Conservation (phyloP, 2,888 invertebrate genomes). For the Oasisia sp. region DNA sequence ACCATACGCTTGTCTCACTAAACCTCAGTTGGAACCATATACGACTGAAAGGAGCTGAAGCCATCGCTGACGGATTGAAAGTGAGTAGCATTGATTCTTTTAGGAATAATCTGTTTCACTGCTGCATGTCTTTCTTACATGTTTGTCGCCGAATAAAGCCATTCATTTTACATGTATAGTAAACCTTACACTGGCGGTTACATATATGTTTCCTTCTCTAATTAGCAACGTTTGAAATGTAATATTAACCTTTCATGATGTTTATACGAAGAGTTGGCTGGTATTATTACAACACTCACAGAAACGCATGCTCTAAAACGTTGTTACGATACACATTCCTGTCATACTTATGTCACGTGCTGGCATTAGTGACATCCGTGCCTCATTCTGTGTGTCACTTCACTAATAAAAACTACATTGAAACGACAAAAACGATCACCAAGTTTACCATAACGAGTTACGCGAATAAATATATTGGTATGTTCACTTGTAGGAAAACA, state of each 20-base stretch:
- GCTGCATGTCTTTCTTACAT: neutral
- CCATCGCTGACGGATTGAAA: constrained; percentile 34
- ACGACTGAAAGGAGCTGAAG: constrained; percentile 35
- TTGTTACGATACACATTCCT: no score
- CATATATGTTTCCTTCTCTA: neutral
- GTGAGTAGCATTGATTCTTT: constrained; percentile 23
- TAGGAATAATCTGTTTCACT: neutral
- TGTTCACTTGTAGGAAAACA: constrained; percentile 31
- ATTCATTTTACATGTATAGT: neutral
- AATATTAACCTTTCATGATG: neutral
- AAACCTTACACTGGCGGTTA: neutral
- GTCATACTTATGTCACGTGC: no score
- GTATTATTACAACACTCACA: neutral
- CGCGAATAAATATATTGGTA: neutral
- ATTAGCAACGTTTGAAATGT: neutral
- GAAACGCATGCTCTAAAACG: neutral
- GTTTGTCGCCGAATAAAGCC: neutral
- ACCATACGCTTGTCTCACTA: constrained; percentile 31
- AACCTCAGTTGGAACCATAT: constrained; percentile 43
- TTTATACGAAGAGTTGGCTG: neutral
- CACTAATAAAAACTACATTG: no score
- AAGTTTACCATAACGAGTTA: no score
- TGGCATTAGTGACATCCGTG: no score
- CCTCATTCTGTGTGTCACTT: no score
- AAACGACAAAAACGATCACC: no score